These are phyloP conservation scores for Periplaneta americana DNA, from an alignment of 1,140 invertebrate genomes.

Conservation along the genomic window DNA sequence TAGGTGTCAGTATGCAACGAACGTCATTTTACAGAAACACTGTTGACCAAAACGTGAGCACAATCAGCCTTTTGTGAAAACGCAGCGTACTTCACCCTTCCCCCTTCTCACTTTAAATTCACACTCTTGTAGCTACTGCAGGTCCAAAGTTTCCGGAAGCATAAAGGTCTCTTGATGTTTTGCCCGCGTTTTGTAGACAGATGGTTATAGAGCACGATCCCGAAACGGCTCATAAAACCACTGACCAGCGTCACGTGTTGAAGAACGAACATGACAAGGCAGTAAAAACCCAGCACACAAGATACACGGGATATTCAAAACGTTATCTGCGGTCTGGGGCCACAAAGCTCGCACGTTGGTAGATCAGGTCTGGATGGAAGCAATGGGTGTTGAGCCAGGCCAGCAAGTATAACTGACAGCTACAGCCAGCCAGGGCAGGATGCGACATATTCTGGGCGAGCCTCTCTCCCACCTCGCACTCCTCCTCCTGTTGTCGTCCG, in stretches of 20 bases:
- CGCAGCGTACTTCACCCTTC: neutral
- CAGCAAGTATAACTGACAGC: too few species aligned
- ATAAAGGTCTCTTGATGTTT: neutral
- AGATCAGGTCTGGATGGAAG: too few species aligned
- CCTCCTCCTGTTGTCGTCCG: too few species aligned
- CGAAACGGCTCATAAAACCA: neutral
- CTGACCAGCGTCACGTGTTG: neutral
- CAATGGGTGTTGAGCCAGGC: too few species aligned
- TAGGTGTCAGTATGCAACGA: too few species aligned
- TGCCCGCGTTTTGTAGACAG: neutral
- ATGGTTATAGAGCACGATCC: neutral
- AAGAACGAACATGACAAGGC: neutral
- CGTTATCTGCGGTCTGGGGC: neutral
- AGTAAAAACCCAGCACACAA: neutral
- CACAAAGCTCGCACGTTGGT: too few species aligned
- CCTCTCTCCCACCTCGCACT: too few species aligned
- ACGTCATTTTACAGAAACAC: too few species aligned
- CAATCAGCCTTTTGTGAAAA: neutral
- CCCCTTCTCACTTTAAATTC: too few species aligned
- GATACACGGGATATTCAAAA: neutral
- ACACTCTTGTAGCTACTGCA: neutral
- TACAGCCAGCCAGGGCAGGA: neutral
- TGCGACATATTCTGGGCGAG: too few species aligned
- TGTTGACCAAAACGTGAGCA: neutral
- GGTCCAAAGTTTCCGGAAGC: neutral